Conservation (phyloP, 2,888 invertebrate species). For the Petrophora chlorosata region DNA sequence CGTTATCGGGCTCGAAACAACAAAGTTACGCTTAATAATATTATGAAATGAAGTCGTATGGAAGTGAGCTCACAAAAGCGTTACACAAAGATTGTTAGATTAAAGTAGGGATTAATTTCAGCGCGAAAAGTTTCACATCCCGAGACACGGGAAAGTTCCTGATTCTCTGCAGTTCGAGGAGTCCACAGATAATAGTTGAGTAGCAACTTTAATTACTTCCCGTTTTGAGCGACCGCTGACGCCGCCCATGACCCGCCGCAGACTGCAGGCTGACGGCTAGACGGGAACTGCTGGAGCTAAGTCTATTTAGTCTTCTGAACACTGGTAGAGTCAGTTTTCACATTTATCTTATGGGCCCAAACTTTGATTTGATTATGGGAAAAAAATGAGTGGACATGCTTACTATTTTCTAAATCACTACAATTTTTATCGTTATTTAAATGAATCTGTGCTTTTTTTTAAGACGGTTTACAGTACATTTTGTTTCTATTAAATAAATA, state of each 20-base stretch:
- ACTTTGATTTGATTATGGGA: too few relatives aligned
- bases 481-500: too few relatives aligned
- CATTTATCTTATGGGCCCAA: too few relatives aligned
- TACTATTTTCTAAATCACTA: too few relatives aligned
- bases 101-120: slow-evolving; percentile 67
- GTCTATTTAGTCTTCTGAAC: too few relatives aligned
- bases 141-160: slow-evolving; percentile 65
- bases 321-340: too few relatives aligned
- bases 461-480: too few relatives aligned
- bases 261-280: slow-evolving; percentile 6
- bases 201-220: slow-evolving; percentile 80
- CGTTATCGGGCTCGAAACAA: slow-evolving; percentile 13
- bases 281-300: too few relatives aligned
- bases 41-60: slow-evolving; percentile 32
- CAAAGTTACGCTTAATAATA: slow-evolving; percentile 29
- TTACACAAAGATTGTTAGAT: slow-evolving; percentile 60
- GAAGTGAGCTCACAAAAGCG: slow-evolving; percentile 48
- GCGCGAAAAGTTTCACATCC: slow-evolving; percentile 66
- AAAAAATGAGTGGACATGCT: too few relatives aligned
- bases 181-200: slow-evolving; percentile 74
- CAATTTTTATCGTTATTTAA: too few relatives aligned
- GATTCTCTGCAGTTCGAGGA: slow-evolving; percentile 49
- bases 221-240: slow-evolving; percentile 54
- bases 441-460: too few relatives aligned
- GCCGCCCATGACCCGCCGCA: slow-evolving; percentile 31